Evolutionary conservation across 1,140 invertebrate genomes (phyloP).

Genomic region (Helicoverpa armigera): DNA sequence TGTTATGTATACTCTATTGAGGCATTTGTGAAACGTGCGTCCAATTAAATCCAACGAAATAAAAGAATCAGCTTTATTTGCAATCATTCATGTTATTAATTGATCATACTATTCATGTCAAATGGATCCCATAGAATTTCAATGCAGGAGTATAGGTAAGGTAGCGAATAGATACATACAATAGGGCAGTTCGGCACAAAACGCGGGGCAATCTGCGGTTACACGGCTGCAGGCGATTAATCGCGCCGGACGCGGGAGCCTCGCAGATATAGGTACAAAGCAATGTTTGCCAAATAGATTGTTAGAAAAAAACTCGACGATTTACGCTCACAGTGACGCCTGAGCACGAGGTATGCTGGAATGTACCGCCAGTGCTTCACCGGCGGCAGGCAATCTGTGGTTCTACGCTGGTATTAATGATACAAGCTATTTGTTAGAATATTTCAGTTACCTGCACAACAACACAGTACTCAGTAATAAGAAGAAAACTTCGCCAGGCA

Average conservation of each 20-base stretch:
- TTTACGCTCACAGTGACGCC: neutral
- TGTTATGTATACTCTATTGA: too few relatives aligned
- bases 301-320: neutral
- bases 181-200: neutral
- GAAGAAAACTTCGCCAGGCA: too few relatives aligned
- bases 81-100: too few relatives aligned
- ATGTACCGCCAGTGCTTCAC: neutral
- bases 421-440: neutral
- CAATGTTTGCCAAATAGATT: constrained; percentile 31
- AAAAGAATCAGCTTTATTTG: too few relatives aligned
- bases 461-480: neutral
- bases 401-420: constrained; percentile 10
- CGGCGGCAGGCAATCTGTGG: neutral
- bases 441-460: neutral
- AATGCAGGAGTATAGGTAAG: neutral
- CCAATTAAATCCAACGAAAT: too few relatives aligned
- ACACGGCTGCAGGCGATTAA: constrained; percentile 20
- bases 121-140: neutral
- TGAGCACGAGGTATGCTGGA: neutral
- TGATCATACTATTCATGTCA: too few relatives aligned
- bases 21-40: too few relatives aligned
- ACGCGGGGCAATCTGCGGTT: constrained; percentile 5
- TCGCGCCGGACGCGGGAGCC: neutral
- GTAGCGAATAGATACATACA: neutral
- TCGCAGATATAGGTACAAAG: neutral